Conservation (phyloP, 2,113 vertebrate species). For the Pelobates fuscus region DNA sequence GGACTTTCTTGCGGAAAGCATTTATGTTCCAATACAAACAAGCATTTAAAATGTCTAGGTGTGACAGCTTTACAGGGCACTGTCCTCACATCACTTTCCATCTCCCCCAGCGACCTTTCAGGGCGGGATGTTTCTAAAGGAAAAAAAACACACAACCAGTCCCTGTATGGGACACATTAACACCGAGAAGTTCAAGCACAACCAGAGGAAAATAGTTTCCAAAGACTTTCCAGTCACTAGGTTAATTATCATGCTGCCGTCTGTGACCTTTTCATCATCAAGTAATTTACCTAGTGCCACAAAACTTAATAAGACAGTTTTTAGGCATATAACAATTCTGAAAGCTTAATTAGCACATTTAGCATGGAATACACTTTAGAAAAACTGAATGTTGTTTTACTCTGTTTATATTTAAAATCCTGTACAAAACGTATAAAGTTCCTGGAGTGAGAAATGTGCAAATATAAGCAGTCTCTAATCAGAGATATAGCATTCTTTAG, state of each 20-base stretch:
- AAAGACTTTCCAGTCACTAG: conserved; percentile 35
- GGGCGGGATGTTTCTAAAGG: conserved; percentile 45
- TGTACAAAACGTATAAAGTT: too few species aligned
- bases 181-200: conserved; percentile 41
- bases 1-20: conserved; percentile 22
- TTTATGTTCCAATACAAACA: conserved; percentile 38
- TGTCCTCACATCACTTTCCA: conserved; percentile 23
- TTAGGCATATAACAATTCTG: background rate
- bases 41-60: conserved; percentile 12
- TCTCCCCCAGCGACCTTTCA: conserved; percentile 37
- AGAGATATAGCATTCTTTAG: too few species aligned
- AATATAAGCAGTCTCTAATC: too few species aligned
- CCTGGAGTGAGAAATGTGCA: too few species aligned
- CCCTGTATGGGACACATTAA: conserved; percentile 26
- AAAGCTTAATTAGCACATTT: conserved; percentile 8
- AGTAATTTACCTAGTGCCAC: conserved; percentile 20
- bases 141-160: conserved; percentile 31
- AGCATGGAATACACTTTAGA: background rate
- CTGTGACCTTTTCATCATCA: conserved; percentile 33
- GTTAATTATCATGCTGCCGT: conserved; percentile 19
- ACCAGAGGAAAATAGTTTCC: conserved; percentile 46
- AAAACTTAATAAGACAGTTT: conserved; percentile 17
- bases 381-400: too few species aligned
- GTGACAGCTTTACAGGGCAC: conserved; percentile 13
- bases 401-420: too few species aligned